These are phyloP conservation scores for Larimichthys polyactis DNA, from an alignment of 2,113 vertebrate species.

Conservation along the genomic window DNA sequence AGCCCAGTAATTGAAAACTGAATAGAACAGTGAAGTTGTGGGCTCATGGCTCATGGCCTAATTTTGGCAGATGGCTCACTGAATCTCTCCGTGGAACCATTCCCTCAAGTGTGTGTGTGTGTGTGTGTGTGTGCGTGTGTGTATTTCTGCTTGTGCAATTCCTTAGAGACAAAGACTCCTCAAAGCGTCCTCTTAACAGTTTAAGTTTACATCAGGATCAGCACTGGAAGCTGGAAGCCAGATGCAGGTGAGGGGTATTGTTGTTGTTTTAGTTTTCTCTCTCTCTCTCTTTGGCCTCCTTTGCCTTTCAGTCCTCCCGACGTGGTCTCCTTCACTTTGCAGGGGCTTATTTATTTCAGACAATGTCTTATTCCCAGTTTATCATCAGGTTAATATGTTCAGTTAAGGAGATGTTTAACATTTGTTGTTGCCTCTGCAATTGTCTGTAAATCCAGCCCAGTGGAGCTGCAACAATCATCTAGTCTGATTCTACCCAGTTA, in stretches of 20 bases:
- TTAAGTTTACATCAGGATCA: constrained; percentile 64
- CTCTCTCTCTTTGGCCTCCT: constrained; percentile 4
- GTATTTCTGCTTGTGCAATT: constrained; percentile 57
- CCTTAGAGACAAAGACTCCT: constrained; percentile 68
- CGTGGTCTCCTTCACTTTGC: constrained; percentile 61
- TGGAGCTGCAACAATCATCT: neutral
- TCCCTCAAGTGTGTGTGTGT: constrained; percentile 73
- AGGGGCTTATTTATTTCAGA: constrained; percentile 52
- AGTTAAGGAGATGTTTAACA: constrained; percentile 41
- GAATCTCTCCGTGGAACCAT: constrained; percentile 75
- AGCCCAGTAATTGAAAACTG: constrained; percentile 79
- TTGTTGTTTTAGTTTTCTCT: constrained; percentile 25
- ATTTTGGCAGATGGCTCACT: constrained; percentile 85
- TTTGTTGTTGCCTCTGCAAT: constrained; percentile 31
- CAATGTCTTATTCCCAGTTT: constrained; percentile 42
- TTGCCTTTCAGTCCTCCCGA: neutral
- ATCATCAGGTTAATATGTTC: constrained; percentile 56
- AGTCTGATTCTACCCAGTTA: neutral
- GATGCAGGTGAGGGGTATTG: constrained; percentile 17
- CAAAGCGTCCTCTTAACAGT: constrained; percentile 69
- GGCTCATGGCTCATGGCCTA: constrained; percentile 81
- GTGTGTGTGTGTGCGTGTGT: constrained; percentile 39
- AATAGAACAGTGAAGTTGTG: constrained; percentile 80
- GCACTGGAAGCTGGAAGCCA: constrained; percentile 47
- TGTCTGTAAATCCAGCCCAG: constrained; percentile 3